Evolutionary conservation across 2,888 invertebrate genomes (phyloP).

Genomic region (Cataglyphis livida): DNA sequence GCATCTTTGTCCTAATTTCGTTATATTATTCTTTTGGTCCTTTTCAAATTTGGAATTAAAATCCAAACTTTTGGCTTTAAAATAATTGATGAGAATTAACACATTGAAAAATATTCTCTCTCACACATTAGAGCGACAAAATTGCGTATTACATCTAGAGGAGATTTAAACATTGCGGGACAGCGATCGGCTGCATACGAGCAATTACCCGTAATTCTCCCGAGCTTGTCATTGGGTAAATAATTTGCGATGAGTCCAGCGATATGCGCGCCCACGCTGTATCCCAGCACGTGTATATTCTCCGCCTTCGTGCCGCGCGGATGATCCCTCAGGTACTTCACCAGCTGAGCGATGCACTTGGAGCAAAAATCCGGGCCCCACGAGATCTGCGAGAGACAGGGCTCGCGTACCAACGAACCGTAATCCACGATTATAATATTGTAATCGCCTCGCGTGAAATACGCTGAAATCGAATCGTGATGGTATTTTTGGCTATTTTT

Average conservation of each 20-base stretch:
- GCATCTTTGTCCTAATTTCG: neutral
- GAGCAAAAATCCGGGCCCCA: constrained; percentile 86
- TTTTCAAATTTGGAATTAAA: neutral
- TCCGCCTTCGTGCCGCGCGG: constrained; percentile 92
- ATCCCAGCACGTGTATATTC: constrained; percentile 93
- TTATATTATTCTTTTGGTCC: neutral
- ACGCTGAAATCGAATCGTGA: constrained; percentile 86
- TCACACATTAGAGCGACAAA: neutral
- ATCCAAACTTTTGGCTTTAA: neutral
- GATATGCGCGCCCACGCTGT: constrained; percentile 95
- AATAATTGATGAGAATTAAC: neutral
- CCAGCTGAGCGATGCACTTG: constrained; percentile 93
- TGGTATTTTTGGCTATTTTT: constrained; percentile 12
- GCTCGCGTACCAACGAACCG: constrained; percentile 92
- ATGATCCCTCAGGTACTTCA: constrained; percentile 92
- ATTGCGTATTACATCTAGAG: neutral
- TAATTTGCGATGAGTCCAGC: constrained; percentile 94
- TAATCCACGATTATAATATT: constrained; percentile 96
- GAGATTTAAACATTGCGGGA: neutral
- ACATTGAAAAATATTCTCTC: too few species aligned
- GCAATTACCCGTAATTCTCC: constrained; percentile 91
- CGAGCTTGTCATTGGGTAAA: constrained; percentile 91
- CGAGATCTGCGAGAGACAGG: constrained; percentile 91
- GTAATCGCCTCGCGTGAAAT: constrained; percentile 92
- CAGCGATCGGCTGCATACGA: constrained; percentile 46